Evolutionary conservation across 2,113 vertebrate genomes (phyloP).

Genomic region (Hemiscyllium ocellatum): DNA sequence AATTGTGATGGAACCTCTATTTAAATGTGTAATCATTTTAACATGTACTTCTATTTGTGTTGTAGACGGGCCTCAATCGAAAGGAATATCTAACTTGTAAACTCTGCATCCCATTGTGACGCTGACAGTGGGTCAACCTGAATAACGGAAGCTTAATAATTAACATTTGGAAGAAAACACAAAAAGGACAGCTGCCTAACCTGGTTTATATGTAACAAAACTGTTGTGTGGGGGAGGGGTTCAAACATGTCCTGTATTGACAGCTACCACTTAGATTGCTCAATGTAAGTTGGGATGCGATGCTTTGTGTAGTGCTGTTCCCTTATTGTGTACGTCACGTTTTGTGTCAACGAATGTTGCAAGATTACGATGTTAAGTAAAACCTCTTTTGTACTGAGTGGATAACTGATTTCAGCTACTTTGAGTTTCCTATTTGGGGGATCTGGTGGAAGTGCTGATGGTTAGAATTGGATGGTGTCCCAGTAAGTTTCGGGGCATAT

Average conservation of each 20-base stretch:
- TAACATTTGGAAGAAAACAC: slow-evolving; percentile 17
- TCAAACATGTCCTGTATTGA: slow-evolving; percentile 7
- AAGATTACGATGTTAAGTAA: neutral
- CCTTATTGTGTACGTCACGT: neutral
- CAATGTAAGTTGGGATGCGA: neutral
- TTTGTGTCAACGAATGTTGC: neutral
- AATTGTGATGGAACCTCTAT: neutral
- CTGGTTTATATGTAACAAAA: slow-evolving; percentile 4
- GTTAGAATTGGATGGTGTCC: too few relatives aligned
- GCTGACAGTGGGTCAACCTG: neutral
- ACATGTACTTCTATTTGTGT: neutral
- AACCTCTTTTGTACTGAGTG: slow-evolving; percentile 13
- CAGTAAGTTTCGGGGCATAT: neutral
- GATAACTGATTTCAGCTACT: neutral
- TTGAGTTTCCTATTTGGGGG: neutral
- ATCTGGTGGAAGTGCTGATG: neutral
- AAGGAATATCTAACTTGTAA: neutral
- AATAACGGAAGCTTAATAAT: neutral
- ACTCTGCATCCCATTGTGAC: neutral
- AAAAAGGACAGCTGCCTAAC: neutral
- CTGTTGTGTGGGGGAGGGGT: neutral
- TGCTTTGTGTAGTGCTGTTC: slow-evolving; percentile 13
- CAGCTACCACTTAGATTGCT: neutral
- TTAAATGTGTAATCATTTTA: neutral
- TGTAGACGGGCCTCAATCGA: neutral